Conservation (phyloP, 2,113 vertebrate species). For the Monarcha castaneiventris region DNA sequence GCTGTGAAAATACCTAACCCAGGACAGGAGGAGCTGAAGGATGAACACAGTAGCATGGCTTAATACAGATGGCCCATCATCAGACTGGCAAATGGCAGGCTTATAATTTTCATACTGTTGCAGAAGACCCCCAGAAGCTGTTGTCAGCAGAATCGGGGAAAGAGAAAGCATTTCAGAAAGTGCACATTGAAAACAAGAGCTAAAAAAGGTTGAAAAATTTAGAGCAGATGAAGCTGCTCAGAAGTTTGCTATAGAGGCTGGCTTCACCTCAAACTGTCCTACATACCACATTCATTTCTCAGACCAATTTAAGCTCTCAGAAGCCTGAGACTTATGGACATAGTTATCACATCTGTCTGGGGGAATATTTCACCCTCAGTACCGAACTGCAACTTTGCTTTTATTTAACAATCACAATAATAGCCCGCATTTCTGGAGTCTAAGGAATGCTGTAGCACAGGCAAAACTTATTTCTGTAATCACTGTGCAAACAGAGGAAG, state of each 20-base stretch:
- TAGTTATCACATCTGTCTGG: neutral
- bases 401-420: neutral
- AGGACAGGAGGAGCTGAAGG: neutral
- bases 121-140: neutral
- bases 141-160: neutral
- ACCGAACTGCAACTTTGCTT: neutral
- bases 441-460: neutral
- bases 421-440: neutral
- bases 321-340: neutral
- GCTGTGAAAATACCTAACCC: neutral
- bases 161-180: neutral
- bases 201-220: neutral
- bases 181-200: neutral
- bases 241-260: neutral
- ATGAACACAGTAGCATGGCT: neutral
- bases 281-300: neutral
- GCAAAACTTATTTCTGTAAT: slow-evolving; percentile 22
- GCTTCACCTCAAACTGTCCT: neutral
- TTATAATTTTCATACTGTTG: neutral
- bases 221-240: neutral
- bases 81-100: neutral
- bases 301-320: neutral
- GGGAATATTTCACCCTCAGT: neutral
- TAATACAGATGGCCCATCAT: neutral
- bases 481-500: neutral